These are phyloP conservation scores for Monopis laevigella DNA, from an alignment of 2,888 invertebrate species.

Conservation along the genomic window DNA sequence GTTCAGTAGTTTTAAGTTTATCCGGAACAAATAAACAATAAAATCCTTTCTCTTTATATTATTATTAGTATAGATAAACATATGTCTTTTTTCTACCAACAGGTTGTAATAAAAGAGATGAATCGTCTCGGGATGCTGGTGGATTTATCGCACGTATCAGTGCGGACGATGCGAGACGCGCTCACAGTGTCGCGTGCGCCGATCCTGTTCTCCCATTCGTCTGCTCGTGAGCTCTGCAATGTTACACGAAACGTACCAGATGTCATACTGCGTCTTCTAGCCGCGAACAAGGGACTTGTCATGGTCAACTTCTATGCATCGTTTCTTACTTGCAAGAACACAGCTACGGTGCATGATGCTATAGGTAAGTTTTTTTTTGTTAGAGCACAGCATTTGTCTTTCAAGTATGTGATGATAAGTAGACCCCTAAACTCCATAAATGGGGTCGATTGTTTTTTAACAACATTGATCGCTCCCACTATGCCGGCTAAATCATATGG, in stretches of 20 bases:
- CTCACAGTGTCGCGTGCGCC: slow-evolving; percentile 81
- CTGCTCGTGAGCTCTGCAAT: slow-evolving; percentile 82
- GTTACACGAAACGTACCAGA: slow-evolving; percentile 85
- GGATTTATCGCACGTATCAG: slow-evolving; percentile 83
- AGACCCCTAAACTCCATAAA: too few relatives aligned
- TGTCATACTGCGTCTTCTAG: slow-evolving; percentile 75
- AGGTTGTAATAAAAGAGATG: slow-evolving; percentile 87
- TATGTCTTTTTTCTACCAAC: too few relatives aligned
- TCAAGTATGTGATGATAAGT: too few relatives aligned
- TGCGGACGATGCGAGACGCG: slow-evolving; percentile 83
- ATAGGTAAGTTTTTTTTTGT: slow-evolving; percentile 81
- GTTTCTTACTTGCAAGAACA: slow-evolving; percentile 79
- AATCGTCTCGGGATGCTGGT: slow-evolving; percentile 90
- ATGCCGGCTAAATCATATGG: too few relatives aligned
- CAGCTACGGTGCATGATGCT: slow-evolving; percentile 80
- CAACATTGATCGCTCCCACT: too few relatives aligned
- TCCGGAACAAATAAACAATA: too few relatives aligned
- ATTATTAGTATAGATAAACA: too few relatives aligned
- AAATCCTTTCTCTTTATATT: too few relatives aligned
- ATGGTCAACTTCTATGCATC: slow-evolving; percentile 89
- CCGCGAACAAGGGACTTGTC: slow-evolving; percentile 82
- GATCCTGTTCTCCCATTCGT: slow-evolving; percentile 87
- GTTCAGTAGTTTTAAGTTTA: too few relatives aligned
- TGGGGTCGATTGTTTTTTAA: too few relatives aligned
- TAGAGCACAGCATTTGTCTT: too few relatives aligned